Conservation (phyloP, 2,888 invertebrate species). For the Cabera pusaria region DNA sequence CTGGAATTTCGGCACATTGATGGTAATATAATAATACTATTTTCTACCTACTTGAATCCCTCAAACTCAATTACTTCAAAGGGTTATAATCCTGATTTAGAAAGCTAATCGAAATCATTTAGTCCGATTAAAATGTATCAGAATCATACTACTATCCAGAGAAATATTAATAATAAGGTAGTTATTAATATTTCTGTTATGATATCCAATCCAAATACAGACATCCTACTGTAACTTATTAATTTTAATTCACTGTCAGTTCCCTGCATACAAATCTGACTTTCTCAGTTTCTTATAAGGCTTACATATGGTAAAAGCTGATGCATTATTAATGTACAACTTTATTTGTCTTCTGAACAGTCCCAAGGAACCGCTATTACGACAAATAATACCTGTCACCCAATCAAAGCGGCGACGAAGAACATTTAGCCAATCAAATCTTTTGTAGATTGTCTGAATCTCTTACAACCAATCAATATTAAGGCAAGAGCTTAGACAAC, state of each 20-base stretch:
- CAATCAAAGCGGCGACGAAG: conserved; percentile 2
- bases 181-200: too few species aligned
- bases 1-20: too few species aligned
- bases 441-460: conserved; percentile 1
- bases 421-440: conserved; percentile 10
- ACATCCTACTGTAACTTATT: conserved; percentile 8
- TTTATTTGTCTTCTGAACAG: not conserved
- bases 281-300: conserved; percentile 10
- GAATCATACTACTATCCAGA: too few species aligned
- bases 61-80: too few species aligned
- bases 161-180: too few species aligned
- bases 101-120: too few species aligned
- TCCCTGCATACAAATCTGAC: conserved; percentile 1
- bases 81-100: too few species aligned
- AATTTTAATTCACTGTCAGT: conserved; percentile 6
- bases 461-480: conserved; percentile 10
- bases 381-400: conserved; percentile 1
- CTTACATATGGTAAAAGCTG: conserved; percentile 4
- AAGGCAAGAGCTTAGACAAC: conserved; percentile 5
- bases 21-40: too few species aligned
- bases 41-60: too few species aligned
- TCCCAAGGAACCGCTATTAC: conserved; percentile 8
- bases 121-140: too few species aligned
- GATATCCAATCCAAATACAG: not conserved
- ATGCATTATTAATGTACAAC: conserved; percentile 16